phyloP scores from a whole-genome alignment of 2,888 invertebrate genomes.

The Lochmaea capreae region DNA sequence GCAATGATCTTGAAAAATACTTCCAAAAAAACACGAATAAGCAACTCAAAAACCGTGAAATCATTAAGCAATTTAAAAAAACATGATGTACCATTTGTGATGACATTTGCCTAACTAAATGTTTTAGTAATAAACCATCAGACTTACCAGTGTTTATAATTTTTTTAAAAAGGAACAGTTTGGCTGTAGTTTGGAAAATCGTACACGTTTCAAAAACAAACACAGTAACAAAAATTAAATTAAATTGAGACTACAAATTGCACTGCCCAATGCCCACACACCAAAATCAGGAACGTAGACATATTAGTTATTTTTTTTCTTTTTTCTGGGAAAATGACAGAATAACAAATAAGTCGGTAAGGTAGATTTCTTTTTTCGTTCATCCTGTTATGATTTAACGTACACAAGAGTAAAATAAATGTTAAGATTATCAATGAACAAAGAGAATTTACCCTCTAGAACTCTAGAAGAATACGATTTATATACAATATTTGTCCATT shows the following conservation, averaged over 20 bases:
- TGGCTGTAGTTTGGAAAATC: constrained; percentile 34
- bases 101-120: constrained; percentile 17
- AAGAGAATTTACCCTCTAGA: not conserved
- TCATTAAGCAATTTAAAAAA: constrained; percentile 39
- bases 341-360: constrained; percentile 35
- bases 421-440: not conserved
- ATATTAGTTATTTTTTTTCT: constrained; percentile 37
- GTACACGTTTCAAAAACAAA: constrained; percentile 26
- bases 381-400: not conserved
- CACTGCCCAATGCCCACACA: constrained; percentile 42
- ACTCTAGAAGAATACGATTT: too few species aligned
- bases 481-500: too few species aligned
- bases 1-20: constrained; percentile 10
- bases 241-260: constrained; percentile 34
- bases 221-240: constrained; percentile 33
- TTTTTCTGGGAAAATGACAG: constrained; percentile 29
- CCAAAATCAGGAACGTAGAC: constrained; percentile 43
- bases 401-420: not conserved
- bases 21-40: constrained; percentile 22
- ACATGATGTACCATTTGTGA: constrained; percentile 31
- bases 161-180: constrained; percentile 10
- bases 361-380: constrained; percentile 11
- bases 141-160: constrained; percentile 37
- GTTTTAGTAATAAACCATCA: not conserved
- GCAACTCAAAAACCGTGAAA: constrained; percentile 28